phyloP scores from a whole-genome alignment of 2,888 invertebrate genomes.

The Cloeon dipterum region DNA sequence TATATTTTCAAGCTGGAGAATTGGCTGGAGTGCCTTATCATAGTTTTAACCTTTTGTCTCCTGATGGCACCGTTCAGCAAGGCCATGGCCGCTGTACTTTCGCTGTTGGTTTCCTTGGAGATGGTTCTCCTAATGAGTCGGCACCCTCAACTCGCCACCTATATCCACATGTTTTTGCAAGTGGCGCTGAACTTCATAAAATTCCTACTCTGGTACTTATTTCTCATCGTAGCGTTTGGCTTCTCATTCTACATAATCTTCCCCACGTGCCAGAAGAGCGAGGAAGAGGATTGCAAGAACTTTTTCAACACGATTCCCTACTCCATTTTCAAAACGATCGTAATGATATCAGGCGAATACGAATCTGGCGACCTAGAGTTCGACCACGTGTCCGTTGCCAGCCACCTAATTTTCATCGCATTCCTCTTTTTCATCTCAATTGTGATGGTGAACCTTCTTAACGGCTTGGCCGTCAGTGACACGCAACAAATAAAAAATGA shows the following conservation, averaged over 20 bases:
- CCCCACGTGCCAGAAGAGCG: slow-evolving; percentile 18
- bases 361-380: slow-evolving; percentile 18
- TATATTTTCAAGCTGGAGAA: slow-evolving; percentile 50
- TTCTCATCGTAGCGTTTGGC: slow-evolving; percentile 59
- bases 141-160: slow-evolving; percentile 53
- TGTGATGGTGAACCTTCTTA: slow-evolving; percentile 57
- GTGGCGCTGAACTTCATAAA: slow-evolving; percentile 60
- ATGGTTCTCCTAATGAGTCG: slow-evolving; percentile 55
- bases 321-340: slow-evolving; percentile 58
- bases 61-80: not conserved
- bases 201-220: slow-evolving; percentile 55
- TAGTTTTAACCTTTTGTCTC: slow-evolving; percentile 27
- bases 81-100: slow-evolving; percentile 40
- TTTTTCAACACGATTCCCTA: slow-evolving; percentile 44
- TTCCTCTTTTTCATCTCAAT: slow-evolving; percentile 68
- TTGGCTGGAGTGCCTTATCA: slow-evolving; percentile 44
- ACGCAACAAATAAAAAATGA: slow-evolving; percentile 50
- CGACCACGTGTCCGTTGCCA: slow-evolving; percentile 55
- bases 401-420: slow-evolving; percentile 50
- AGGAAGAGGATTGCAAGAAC: slow-evolving; percentile 32
- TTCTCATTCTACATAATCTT: slow-evolving; percentile 61
- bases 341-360: slow-evolving; percentile 61
- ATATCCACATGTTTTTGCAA: slow-evolving; percentile 62
- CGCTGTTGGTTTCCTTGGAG: slow-evolving; percentile 52
- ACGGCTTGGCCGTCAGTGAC: slow-evolving; percentile 67